phyloP scores from a whole-genome alignment of 1,140 invertebrate species.

The Laupala kohalensis region DNA sequence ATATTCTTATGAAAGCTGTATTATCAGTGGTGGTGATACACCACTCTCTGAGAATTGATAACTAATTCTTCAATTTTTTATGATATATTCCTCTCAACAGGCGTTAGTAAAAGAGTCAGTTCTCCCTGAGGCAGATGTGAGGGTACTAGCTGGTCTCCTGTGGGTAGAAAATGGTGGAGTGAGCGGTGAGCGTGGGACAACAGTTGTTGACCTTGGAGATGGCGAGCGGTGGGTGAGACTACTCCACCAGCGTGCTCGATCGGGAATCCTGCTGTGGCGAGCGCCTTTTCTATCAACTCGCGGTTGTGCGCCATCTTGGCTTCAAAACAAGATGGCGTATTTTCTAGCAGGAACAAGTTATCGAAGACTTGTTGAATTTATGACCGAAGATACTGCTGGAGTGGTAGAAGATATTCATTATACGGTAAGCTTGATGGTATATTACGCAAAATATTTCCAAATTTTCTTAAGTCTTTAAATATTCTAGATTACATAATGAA shows the following conservation, averaged over 20 bases:
- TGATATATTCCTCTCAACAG: too few species aligned
- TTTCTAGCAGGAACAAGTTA: background rate
- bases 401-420: background rate
- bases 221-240: background rate
- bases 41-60: too few species aligned
- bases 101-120: too few species aligned
- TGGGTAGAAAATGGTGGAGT: too few species aligned
- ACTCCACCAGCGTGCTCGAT: background rate
- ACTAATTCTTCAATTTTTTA: too few species aligned
- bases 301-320: background rate
- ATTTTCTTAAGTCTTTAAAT: background rate
- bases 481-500: background rate
- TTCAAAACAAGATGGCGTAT: background rate
- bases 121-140: too few species aligned
- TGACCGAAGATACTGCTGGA: background rate
- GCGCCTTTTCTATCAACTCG: background rate
- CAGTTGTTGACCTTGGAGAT: background rate
- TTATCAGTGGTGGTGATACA: too few species aligned
- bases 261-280: background rate
- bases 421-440: background rate
- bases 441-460: background rate
- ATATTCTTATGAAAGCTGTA: too few species aligned
- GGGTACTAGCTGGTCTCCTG: too few species aligned
- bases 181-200: too few species aligned
- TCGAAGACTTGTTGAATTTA: background rate